These are phyloP conservation scores for Gobiocypris rarus DNA, from an alignment of 2,113 vertebrate genomes.

Conservation along the genomic window DNA sequence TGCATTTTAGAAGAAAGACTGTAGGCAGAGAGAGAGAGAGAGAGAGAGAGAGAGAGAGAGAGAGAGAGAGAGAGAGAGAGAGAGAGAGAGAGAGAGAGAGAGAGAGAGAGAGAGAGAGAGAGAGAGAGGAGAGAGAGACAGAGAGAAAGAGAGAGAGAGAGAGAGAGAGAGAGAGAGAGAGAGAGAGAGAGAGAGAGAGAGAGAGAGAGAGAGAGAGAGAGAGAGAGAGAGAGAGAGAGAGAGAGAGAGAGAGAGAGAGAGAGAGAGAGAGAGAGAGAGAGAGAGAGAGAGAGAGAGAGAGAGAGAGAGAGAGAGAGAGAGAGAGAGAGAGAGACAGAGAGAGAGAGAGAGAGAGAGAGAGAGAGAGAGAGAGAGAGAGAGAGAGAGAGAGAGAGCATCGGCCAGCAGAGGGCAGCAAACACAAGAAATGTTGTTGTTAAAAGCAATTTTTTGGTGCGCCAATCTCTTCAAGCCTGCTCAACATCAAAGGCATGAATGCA, in stretches of 20 bases:
- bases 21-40: not conserved
- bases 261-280: not conserved
- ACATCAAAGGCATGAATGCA: constrained; percentile 43
- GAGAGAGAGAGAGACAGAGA: not conserved
- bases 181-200: not conserved
- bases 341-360: not conserved
- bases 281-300: not conserved
- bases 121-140: constrained; percentile 4
- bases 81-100: too few species aligned
- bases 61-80: not conserved
- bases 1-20: not conserved
- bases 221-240: not conserved
- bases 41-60: too few species aligned
- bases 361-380: not conserved
- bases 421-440: constrained; percentile 46
- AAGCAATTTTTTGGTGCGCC: not conserved
- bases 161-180: not conserved
- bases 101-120: not conserved
- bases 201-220: too few species aligned
- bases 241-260: not conserved
- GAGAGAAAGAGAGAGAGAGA: too few species aligned
- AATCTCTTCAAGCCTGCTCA: constrained; percentile 22
- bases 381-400: not conserved
- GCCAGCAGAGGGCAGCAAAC: constrained; percentile 62
- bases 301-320: too few species aligned